Evolutionary conservation across 2,888 invertebrate species (phyloP).

Genomic region (Leucozona laternaria): DNA sequence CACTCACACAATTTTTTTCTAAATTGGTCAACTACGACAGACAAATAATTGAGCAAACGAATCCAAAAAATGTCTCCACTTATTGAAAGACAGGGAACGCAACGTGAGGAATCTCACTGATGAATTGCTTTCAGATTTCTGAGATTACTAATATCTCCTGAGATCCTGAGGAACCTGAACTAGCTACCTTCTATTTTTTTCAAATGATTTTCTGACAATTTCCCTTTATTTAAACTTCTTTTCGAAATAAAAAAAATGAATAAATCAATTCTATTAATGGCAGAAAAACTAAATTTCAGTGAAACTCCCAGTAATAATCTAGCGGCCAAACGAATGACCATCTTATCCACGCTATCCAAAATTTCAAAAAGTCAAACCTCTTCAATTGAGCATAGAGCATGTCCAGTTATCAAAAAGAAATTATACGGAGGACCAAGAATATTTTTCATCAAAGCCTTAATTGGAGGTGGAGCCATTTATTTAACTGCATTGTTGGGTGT

Average conservation of each 20-base stretch:
- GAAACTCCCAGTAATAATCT: not conserved
- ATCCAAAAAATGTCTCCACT: no score
- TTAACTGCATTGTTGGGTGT: conserved; percentile 32
- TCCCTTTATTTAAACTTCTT: not conserved
- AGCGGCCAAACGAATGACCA: not conserved
- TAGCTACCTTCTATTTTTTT: no score
- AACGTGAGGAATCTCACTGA: no score
- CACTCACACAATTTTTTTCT: no score
- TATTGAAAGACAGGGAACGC: no score
- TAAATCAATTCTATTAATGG: conserved; percentile 26
- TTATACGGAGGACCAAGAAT: conserved; percentile 19
- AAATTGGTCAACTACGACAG: no score
- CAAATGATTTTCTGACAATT: not conserved
- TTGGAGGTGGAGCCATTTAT: conserved; percentile 54
- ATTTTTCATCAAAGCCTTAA: conserved; percentile 45
- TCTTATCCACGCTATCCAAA: conserved; percentile 29
- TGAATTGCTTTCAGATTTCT: no score
- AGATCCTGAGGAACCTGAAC: no score
- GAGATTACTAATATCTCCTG: no score
- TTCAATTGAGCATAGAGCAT: conserved; percentile 29
- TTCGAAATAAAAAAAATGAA: not conserved
- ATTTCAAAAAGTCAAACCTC: conserved; percentile 48
- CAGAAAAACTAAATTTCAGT: conserved; percentile 59
- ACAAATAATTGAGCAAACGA: no score
- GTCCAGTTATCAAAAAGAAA: not conserved